A percentile compares a stretch with the other conserved stretches of the same genome.
phyloP scores from a whole-genome alignment of 2,113 vertebrate species.

The Edolisoma coerulescens region DNA sequence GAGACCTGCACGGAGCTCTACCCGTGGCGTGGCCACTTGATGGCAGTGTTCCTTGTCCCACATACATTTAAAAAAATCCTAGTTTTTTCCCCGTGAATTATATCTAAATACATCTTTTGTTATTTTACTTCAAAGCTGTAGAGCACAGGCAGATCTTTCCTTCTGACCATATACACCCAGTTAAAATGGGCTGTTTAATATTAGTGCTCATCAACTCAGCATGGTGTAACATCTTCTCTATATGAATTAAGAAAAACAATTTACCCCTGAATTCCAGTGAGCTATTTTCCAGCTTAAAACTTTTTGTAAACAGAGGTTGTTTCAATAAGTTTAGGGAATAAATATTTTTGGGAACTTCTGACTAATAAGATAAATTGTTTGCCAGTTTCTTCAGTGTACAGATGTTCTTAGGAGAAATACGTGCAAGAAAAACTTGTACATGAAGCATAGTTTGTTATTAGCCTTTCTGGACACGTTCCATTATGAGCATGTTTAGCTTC shows the following conservation, averaged over 20 bases:
- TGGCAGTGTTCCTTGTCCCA: background rate
- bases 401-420: background rate
- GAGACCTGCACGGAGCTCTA: background rate
- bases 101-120: background rate
- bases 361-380: constrained; percentile 45
- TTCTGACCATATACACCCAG: background rate
- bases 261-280: background rate
- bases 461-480: background rate
- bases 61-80: background rate
- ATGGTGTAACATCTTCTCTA: background rate
- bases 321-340: background rate
- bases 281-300: background rate
- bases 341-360: constrained; percentile 45
- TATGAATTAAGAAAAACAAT: background rate
- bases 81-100: background rate
- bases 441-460: background rate
- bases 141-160: background rate
- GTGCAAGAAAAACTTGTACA: background rate
- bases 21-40: background rate
- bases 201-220: background rate
- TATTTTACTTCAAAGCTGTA: background rate
- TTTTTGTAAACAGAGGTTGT: background rate
- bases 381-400: background rate
- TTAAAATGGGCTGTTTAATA: background rate
- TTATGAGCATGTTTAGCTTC: background rate